Evolutionary conservation across 2,797 vertebrate species (phyloP).

Genomic region (Austrolebias charrua): DNA sequence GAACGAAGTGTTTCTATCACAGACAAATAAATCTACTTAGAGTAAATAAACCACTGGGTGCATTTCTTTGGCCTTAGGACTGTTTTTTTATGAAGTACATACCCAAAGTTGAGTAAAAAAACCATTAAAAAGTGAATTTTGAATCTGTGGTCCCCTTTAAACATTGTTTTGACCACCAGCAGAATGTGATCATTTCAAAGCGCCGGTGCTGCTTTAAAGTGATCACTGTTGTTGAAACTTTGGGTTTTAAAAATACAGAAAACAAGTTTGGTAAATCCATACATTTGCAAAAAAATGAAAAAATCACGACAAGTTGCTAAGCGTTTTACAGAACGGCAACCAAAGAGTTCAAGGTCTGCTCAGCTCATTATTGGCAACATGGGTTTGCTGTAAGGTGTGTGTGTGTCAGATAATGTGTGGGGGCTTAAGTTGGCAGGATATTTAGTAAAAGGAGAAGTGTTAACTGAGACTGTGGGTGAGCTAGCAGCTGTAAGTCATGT

Average conservation of each 20-base stretch:
- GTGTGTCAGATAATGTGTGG: slow-evolving; percentile 31
- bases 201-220: no score
- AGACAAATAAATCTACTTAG: no score
- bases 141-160: no score
- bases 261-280: slow-evolving; percentile 1
- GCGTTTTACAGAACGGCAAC: slow-evolving; percentile 26
- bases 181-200: neutral
- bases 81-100: no score
- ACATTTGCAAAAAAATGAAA: slow-evolving; percentile 2
- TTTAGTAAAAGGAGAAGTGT: slow-evolving; percentile 56
- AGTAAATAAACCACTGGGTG: no score
- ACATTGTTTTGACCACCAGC: slow-evolving; percentile 1
- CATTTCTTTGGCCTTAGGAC: no score
- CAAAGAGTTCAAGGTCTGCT: slow-evolving; percentile 51
- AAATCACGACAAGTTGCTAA: slow-evolving; percentile 6
- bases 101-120: no score
- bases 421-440: slow-evolving; percentile 62
- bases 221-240: no score
- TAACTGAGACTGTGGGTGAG: slow-evolving; percentile 51
- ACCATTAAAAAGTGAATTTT: no score
- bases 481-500: slow-evolving; percentile 27
- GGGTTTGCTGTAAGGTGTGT: slow-evolving; percentile 42
- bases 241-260: neutral
- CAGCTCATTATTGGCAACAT: slow-evolving; percentile 53
- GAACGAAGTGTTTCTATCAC: no score